Base-by-base conservation (phyloP, 2,113 vertebrate genomes). In the Macquaria australasica region DNA sequence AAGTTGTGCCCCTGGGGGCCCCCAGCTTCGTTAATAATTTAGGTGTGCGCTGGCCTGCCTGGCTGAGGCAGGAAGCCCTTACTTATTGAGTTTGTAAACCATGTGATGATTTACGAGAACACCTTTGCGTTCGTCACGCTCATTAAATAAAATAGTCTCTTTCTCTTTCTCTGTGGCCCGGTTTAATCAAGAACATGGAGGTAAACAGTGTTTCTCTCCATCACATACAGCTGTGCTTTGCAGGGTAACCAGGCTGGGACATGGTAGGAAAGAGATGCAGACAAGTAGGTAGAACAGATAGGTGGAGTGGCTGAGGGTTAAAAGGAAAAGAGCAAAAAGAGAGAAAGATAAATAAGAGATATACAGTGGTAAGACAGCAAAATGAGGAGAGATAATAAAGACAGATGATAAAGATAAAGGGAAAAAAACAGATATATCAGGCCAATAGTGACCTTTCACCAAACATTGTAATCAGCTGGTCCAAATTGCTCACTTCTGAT, bases 81-180 rank as follows among this genome's bases (percentile, higher is more conserved):
- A 96, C 97, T 98, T 98, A 98, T 97, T 97, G 97, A 97, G 96
- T 98, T 98, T 98, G 97, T 97, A 98, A 98, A 98, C 96, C 96
- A 97, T 97, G 96, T 95, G 96, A 97, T 98, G 97, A 98, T 98
- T 98, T 98, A 99, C 97, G 97, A 96, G 96, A 97, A 97, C 97
- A 97, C 97, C 97, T 97, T 87, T 96, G 95, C 94, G 93, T 98
- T 98, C 96, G 95, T 97, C 97, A 97, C 91, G 94, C 96, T 97
- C 96, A 96, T 98, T 98, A 97, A 97, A 97, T 97, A 97, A 96
- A 97, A 96, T 96, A 95, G 95, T 97, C 95, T 89, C 12, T 9
- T 51, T 82, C 82, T 87, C 78, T 82, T 67, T 66, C 60, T 78
- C 86, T 81, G 77, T 72, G 64, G 66, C 79, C 73, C 28, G 72